Conservation (phyloP, 1,140 invertebrate species). For the Eriocheir sinensis region DNA sequence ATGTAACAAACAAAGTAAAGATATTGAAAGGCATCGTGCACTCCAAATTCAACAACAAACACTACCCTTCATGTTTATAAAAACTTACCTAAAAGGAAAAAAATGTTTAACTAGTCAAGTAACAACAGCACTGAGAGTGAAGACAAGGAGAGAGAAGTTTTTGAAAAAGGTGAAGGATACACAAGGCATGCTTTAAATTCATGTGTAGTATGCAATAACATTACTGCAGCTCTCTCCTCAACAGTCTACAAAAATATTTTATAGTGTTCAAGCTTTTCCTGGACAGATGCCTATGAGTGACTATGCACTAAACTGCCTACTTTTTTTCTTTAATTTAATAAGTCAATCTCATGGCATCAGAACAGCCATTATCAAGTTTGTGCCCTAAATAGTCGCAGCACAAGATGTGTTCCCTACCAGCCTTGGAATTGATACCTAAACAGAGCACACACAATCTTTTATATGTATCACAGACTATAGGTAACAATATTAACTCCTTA, state of each 20-base stretch:
- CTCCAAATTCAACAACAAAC: too few relatives aligned
- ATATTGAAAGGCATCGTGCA: too few relatives aligned
- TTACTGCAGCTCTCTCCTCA: neutral
- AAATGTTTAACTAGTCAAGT: too few relatives aligned
- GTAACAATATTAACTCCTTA: too few relatives aligned
- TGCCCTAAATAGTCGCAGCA: neutral
- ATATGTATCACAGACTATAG: conserved; percentile 17
- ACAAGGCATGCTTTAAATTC: neutral
- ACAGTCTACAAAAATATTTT: neutral
- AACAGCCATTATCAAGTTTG: neutral
- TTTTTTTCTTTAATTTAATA: neutral
- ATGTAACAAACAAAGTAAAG: too few relatives aligned
- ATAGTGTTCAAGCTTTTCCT: conserved; percentile 11
- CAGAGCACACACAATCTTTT: neutral
- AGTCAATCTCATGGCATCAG: neutral
- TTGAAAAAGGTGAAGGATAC: too few relatives aligned
- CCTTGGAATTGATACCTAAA: neutral
- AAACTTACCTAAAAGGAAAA: too few relatives aligned
- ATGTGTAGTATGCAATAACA: neutral
- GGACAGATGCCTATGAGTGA: neutral
- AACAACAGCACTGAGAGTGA: too few relatives aligned
- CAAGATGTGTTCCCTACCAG: neutral
- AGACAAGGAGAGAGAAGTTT: too few relatives aligned
- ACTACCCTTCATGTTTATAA: too few relatives aligned
- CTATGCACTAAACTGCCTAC: neutral